A percentile compares a stretch with the other conserved stretches of the same genome.
phyloP scores from a whole-genome alignment of 53 echinoderm and acorn worm species.

The Apostichopus leukothele region DNA sequence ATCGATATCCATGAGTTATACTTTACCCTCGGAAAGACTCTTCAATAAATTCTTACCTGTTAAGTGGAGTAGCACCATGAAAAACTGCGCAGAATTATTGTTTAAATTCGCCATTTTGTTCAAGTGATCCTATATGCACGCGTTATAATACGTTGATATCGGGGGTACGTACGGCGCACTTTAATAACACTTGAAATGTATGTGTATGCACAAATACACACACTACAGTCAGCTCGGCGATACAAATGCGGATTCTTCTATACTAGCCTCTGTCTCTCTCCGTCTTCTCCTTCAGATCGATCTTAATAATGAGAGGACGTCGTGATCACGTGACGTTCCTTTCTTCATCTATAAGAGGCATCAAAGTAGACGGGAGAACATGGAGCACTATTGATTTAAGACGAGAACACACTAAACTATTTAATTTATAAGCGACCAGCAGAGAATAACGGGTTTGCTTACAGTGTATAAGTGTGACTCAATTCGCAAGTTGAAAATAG shows the following conservation, averaged over 20 bases:
- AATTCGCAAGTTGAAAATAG: not conserved
- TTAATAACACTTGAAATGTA: too few relatives aligned
- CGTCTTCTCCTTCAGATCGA: slow-evolving; percentile 14
- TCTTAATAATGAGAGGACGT: slow-evolving; percentile 36
- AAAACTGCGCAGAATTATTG: not conserved
- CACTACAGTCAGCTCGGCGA: too few relatives aligned
- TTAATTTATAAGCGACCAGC: not conserved
- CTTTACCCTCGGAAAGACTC: not conserved
- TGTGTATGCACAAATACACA: too few relatives aligned
- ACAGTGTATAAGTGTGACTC: not conserved
- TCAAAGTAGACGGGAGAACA: not conserved
- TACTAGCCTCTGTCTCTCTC: not conserved
- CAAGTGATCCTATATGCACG: not conserved
- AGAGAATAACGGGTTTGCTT: not conserved
- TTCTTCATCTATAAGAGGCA: not conserved
- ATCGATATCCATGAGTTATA: not conserved
- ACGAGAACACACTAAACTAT: not conserved
- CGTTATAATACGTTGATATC: too few relatives aligned
- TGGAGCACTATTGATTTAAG: slow-evolving; percentile 30
- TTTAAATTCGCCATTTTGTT: slow-evolving; percentile 25
- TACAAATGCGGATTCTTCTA: too few relatives aligned
- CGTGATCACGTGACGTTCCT: slow-evolving; percentile 16
- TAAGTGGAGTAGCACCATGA: slow-evolving; percentile 22
- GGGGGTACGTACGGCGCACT: too few relatives aligned
- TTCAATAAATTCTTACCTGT: slow-evolving; percentile 22